A percentile compares a stretch with the other conserved stretches of the same genome.
phyloP scores from a whole-genome alignment of 2,888 invertebrate species.

The Drosophila eohydei region DNA sequence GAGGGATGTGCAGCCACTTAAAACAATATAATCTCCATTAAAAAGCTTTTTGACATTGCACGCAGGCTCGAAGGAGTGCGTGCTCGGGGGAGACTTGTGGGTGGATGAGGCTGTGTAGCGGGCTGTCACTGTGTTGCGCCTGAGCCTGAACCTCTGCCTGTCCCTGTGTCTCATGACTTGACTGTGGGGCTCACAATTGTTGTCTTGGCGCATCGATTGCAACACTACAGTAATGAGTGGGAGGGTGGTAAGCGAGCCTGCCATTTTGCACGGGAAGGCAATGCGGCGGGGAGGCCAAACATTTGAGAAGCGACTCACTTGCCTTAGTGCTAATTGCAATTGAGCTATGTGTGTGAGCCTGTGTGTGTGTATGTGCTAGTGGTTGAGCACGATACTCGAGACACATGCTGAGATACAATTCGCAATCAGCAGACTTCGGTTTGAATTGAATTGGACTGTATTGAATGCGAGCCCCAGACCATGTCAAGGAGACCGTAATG shows the following conservation, averaged over 20 bases:
- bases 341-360: constrained; percentile 49
- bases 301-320: constrained; percentile 43
- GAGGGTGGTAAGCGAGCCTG: constrained; percentile 39
- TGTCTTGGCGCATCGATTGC: constrained; percentile 71
- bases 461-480: constrained; percentile 17
- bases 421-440: constrained; percentile 30
- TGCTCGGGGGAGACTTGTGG: not conserved
- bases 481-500: constrained; percentile 49
- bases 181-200: constrained; percentile 21
- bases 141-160: not conserved
- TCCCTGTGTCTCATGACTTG: constrained; percentile 13
- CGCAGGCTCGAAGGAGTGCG: constrained; percentile 2
- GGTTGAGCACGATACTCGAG: constrained; percentile 3
- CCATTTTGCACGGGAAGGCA: constrained; percentile 23
- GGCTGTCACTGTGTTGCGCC: not conserved
- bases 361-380: constrained; percentile 1
- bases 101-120: not conserved
- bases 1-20: constrained; percentile 63
- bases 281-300: not conserved
- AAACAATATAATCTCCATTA: constrained; percentile 82
- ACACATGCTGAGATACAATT: constrained; percentile 31
- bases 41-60: constrained; percentile 81
- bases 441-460: constrained; percentile 9
- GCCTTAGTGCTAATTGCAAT: constrained; percentile 77
- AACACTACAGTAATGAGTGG: constrained; percentile 58